phyloP scores from a whole-genome alignment of 1,140 invertebrate species.

The Hyposmocoma kahamanoa region DNA sequence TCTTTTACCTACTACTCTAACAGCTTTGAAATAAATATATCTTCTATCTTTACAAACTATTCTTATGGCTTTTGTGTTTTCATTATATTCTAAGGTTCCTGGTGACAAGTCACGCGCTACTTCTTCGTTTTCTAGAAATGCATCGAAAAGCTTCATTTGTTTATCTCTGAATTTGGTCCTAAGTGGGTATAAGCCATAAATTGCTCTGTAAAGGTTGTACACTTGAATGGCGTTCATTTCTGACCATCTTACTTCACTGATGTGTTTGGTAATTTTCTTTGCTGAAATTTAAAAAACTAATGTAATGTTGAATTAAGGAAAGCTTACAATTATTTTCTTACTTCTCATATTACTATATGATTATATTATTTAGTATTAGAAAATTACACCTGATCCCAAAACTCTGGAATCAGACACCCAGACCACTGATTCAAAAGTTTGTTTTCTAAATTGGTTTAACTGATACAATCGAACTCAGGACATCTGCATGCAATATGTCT shows the following conservation, averaged over 20 bases:
- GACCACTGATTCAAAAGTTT: no score
- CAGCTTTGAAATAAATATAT: conserved; percentile 74
- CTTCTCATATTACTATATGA: no score
- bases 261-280: conserved; percentile 77
- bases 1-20: conserved; percentile 75
- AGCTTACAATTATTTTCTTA: no score
- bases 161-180: conserved; percentile 75
- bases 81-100: conserved; percentile 73
- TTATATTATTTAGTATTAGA: no score
- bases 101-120: conserved; percentile 26
- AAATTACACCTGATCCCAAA: no score
- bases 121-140: conserved; percentile 45
- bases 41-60: conserved; percentile 76
- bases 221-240: conserved; percentile 76
- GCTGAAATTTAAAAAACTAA: conserved; percentile 79
- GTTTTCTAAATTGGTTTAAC: no score
- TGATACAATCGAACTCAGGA: no score
- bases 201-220: conserved; percentile 79
- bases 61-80: conserved; percentile 65
- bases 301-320: not conserved
- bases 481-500: no score
- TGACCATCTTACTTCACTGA: conserved; percentile 78
- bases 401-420: no score
- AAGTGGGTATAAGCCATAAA: conserved; percentile 78
- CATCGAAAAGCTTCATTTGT: conserved; percentile 76